These are phyloP conservation scores for Flexamia atlantica DNA, from an alignment of 2,888 invertebrate species.

Conservation along the genomic window DNA sequence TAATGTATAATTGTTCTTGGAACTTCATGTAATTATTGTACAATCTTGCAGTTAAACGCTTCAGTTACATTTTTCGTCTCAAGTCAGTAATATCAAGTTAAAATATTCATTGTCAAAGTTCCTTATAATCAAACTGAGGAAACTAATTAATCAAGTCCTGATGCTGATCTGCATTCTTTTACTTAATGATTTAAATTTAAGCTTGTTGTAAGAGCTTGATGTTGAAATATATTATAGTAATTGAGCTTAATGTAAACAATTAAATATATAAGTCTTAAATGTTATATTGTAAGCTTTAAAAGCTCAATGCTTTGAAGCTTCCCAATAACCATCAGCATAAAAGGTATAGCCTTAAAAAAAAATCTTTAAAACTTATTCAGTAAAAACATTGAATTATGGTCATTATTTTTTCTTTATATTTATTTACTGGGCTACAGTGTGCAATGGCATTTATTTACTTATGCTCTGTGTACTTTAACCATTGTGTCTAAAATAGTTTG, in stretches of 20 bases:
- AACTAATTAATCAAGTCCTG: no score
- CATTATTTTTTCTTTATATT: not conserved
- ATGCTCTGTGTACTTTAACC: constrained; percentile 51
- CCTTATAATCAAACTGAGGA: no score
- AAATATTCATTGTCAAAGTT: no score
- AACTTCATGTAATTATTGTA: not conserved
- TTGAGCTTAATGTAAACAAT: not conserved
- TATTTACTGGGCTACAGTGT: constrained; percentile 33
- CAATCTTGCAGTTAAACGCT: no score
- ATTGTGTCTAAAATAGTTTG: constrained; percentile 37
- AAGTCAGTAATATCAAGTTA: no score
- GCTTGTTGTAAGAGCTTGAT: not conserved
- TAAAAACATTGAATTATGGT: not conserved
- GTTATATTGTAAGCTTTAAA: not conserved
- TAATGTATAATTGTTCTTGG: no score
- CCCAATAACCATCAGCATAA: not conserved
- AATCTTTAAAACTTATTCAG: not conserved
- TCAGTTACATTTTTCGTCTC: no score
- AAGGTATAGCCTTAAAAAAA: not conserved
- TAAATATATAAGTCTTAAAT: not conserved
- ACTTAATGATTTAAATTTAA: not conserved
- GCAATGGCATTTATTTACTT: constrained; percentile 39
- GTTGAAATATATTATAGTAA: not conserved
- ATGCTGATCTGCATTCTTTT: no score
- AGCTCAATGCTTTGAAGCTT: not conserved